These are phyloP conservation scores for Tupaia chinensis DNA, from an alignment of 2,113 vertebrate genomes.

Conservation along the genomic window DNA sequence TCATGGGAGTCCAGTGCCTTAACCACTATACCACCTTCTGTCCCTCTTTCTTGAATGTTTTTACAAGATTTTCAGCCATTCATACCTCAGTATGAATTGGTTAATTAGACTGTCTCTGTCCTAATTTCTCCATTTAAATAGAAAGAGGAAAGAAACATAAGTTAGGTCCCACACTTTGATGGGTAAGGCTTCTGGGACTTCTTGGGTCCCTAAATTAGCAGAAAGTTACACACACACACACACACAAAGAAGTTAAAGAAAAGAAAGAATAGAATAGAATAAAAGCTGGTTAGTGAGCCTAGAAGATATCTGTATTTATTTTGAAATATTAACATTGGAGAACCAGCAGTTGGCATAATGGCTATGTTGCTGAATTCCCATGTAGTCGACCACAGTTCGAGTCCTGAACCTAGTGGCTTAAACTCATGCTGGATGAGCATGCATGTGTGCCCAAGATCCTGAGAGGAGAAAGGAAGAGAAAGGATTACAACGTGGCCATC, in stretches of 20 bases:
- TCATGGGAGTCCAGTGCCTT: no score
- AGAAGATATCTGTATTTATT: background rate
- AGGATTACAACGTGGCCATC: no score
- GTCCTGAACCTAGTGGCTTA: no score
- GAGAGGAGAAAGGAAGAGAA: no score
- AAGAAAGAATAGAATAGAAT: background rate
- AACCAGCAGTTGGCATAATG: no score
- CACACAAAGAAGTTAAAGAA: background rate
- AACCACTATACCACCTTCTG: no score
- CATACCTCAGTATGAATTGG: slow-evolving; percentile 60
- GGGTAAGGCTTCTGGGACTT: background rate
- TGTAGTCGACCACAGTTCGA: no score
- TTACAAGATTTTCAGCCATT: slow-evolving; percentile 61
- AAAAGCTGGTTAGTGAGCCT: background rate
- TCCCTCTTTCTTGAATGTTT: slow-evolving; percentile 13
- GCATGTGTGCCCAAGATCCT: no score
- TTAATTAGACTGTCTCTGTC: slow-evolving; percentile 64
- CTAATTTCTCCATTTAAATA: slow-evolving; percentile 55
- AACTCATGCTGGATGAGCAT: no score
- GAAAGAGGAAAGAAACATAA: slow-evolving; percentile 38
- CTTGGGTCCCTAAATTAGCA: background rate
- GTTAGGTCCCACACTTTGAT: slow-evolving; percentile 5
- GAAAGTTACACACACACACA: no score
- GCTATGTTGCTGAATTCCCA: no score
- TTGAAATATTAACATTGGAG: background rate